Evolutionary conservation across 1,140 invertebrate species (phyloP), one percentile per base, ranked within the genome.

Genomic region (Ceratoteleas bidentatus): DNA sequence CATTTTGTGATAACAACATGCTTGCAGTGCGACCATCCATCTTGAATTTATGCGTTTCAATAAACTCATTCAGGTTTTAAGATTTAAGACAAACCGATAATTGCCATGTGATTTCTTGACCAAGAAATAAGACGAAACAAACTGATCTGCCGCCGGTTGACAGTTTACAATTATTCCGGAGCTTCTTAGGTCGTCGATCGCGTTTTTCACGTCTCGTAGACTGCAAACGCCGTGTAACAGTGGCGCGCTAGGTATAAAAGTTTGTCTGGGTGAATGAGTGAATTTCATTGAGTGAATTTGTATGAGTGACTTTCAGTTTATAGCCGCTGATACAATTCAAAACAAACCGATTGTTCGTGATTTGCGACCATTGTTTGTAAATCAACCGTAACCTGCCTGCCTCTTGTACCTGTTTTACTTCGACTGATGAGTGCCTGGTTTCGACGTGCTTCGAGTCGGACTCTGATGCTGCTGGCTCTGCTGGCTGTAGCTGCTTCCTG

Each of bases 21-120:
- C 43, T n/a, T 45, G 43, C 43, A n/a, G 43, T 45, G n/a, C 43
- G 43, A 45, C 43, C 11, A 11, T 45, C 38, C 38, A 40, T 40
- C 11, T 40, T 8, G 38, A 40, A 40, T 10, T 40, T 8, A 10
- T 11, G 38, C 2, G 38, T 40, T 6, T 11, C 8, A 40, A 40
- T 40, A 40, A 40, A 40, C 11, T 40, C 11, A 40, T 40, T 40
- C 11, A 40, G 11, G 2, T 40, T 40, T 40, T 40, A 6, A 40
- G 38, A 11, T 40, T 40, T 40, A 40, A 11, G 8, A 40, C 38
- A 40, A 40, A 40, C 2, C 38, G 38, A 40, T 10, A 40, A 40
- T 8, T 8, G 2, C 38, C 11, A 40, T 40, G 0, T 40, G 38
- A 24, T 24, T 24, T 24, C 24, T 24, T 24, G 1, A 40, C 38